phyloP scores from a whole-genome alignment of 2,888 invertebrate genomes.

The Teinopalpus imperialis region DNA sequence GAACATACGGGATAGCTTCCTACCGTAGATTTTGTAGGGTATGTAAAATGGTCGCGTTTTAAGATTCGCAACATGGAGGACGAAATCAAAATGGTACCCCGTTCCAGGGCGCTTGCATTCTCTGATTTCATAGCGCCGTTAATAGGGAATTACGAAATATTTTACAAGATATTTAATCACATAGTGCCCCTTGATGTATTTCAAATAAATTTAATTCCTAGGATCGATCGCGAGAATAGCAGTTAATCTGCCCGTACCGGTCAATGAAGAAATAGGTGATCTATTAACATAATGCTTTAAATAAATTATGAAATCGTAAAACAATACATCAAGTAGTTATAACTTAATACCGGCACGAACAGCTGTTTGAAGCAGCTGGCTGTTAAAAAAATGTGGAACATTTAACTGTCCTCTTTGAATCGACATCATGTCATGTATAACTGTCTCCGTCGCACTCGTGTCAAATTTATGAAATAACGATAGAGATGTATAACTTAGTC shows the following conservation, averaged over 20 bases:
- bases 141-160: background rate
- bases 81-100: conserved; percentile 81
- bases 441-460: conserved; percentile 56
- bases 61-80: conserved; percentile 79
- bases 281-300: background rate
- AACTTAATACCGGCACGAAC: conserved; percentile 60
- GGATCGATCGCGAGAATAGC: background rate
- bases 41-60: conserved; percentile 68
- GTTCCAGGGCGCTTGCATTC: conserved; percentile 53
- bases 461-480: conserved; percentile 36
- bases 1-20: conserved; percentile 27
- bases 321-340: conserved; percentile 11
- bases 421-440: conserved; percentile 42
- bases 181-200: background rate
- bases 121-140: conserved; percentile 30
- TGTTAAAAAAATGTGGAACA: conserved; percentile 72
- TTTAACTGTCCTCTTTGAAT: conserved; percentile 65
- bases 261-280: background rate
- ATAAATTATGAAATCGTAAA: conserved; percentile 6
- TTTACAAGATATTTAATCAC: background rate
- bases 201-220: background rate
- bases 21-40: conserved; percentile 9
- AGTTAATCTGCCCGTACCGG: background rate
- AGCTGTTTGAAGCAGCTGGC: conserved; percentile 79
- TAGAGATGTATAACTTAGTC: conserved; percentile 40